Evolutionary conservation across 2,888 invertebrate species (phyloP).

Genomic region (Apamea monoglypha): DNA sequence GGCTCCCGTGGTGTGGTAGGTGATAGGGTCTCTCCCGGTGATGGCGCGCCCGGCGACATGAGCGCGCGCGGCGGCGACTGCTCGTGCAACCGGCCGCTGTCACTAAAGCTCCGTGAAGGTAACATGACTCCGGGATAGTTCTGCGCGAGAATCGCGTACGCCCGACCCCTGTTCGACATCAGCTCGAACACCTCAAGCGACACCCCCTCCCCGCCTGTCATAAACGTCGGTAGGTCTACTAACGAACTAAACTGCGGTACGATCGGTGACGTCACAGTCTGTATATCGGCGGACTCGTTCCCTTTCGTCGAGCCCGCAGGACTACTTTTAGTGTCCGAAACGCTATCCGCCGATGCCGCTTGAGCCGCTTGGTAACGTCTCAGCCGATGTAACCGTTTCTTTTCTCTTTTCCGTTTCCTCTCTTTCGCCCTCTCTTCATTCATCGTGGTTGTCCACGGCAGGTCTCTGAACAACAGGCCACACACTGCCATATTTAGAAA

Average conservation of each 20-base stretch:
- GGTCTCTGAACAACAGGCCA: constrained; percentile 95
- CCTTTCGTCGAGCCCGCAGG: constrained; percentile 90
- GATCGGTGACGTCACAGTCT: constrained; percentile 82
- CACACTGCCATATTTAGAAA: constrained; percentile 96
- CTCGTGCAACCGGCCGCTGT: constrained; percentile 87
- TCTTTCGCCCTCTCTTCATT: constrained; percentile 91
- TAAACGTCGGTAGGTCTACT: constrained; percentile 95
- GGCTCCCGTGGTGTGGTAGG: constrained; percentile 71
- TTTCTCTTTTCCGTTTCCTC: constrained; percentile 91
- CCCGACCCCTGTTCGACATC: constrained; percentile 92
- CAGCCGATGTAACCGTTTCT: constrained; percentile 82
- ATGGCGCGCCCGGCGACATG: constrained; percentile 76
- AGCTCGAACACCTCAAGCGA: constrained; percentile 94
- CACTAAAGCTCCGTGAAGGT: constrained; percentile 94
- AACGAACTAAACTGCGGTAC: constrained; percentile 93
- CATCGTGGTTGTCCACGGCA: constrained; percentile 89
- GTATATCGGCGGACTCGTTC: constrained; percentile 76
- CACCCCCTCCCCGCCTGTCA: constrained; percentile 94
- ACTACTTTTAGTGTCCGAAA: constrained; percentile 93
- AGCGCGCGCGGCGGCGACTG: constrained; percentile 81
- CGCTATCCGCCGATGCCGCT: constrained; percentile 93
- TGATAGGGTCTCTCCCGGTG: constrained; percentile 69
- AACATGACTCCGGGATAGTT: constrained; percentile 94
- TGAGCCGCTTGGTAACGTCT: constrained; percentile 81
- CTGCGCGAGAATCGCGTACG: constrained; percentile 93